phyloP scores from a whole-genome alignment of 2,797 vertebrate species.

The Clarias platycephalus region DNA sequence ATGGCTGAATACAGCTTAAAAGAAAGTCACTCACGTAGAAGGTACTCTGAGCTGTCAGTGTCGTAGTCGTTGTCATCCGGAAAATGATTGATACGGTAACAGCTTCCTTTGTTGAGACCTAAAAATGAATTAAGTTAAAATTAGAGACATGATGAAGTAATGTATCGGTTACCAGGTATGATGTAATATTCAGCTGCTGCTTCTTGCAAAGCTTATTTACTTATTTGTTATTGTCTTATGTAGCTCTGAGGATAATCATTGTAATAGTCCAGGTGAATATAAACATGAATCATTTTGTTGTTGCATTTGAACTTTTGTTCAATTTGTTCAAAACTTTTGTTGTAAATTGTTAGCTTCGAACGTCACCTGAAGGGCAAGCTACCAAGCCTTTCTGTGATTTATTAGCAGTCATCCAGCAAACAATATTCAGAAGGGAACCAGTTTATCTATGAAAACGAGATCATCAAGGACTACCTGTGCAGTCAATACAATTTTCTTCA shows the following conservation, averaged over 20 bases:
- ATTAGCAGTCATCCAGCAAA: background rate
- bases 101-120: conserved; percentile 95
- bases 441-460: background rate
- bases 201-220: too few relatives aligned
- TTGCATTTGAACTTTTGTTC: background rate
- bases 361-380: background rate
- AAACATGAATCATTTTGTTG: background rate
- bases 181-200: background rate
- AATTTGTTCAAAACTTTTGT: too few relatives aligned
- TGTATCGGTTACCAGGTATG: background rate
- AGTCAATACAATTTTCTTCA: too few relatives aligned
- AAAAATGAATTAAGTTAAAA: conserved; percentile 48
- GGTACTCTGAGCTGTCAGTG: conserved; percentile 97
- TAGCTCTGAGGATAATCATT: background rate
- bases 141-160: background rate
- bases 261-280: background rate
- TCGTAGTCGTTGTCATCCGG: conserved; percentile 98
- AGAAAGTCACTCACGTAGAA: conserved; percentile 86
- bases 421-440: background rate
- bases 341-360: background rate
- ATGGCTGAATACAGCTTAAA: background rate
- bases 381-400: background rate
- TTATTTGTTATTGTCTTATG: background rate
- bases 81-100: conserved; percentile 97
- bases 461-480: background rate